phyloP scores from a whole-genome alignment of 2,888 invertebrate genomes.

The Beris chalybata region DNA sequence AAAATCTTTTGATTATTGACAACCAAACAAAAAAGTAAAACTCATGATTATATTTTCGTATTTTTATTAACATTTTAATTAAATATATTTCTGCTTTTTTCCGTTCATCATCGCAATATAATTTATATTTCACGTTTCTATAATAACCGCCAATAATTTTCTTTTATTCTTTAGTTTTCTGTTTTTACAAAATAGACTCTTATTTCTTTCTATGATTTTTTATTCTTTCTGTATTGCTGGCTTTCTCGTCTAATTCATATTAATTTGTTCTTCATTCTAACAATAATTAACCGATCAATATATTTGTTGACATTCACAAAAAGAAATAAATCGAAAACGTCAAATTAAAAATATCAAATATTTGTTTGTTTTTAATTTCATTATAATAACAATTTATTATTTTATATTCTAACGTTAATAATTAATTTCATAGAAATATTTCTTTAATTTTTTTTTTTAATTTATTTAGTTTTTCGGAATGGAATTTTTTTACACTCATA shows the following conservation, averaged over 20 bases:
- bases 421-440: slow-evolving; percentile 19
- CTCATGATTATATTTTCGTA: too few species aligned
- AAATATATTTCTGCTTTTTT: slow-evolving; percentile 25
- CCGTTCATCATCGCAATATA: neutral
- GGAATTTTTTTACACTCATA: too few species aligned
- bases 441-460: neutral
- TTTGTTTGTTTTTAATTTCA: slow-evolving; percentile 11
- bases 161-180: slow-evolving; percentile 1
- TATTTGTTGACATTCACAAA: too few species aligned
- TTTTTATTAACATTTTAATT: slow-evolving; percentile 29
- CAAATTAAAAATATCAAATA: slow-evolving; percentile 6
- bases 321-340: too few species aligned
- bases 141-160: slow-evolving; percentile 19
- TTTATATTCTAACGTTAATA: slow-evolving; percentile 10
- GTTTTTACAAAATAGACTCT: slow-evolving; percentile 30
- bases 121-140: neutral
- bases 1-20: too few species aligned
- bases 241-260: too few species aligned
- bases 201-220: slow-evolving; percentile 13
- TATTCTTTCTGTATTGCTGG: too few species aligned
- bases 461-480: too few species aligned
- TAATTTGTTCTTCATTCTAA: too few species aligned
- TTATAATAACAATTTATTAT: slow-evolving; percentile 7
- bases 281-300: too few species aligned
- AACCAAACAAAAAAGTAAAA: too few species aligned